Base-by-base conservation (phyloP, 2,888 invertebrate genomes). In the Chloroclysta siterata region DNA sequence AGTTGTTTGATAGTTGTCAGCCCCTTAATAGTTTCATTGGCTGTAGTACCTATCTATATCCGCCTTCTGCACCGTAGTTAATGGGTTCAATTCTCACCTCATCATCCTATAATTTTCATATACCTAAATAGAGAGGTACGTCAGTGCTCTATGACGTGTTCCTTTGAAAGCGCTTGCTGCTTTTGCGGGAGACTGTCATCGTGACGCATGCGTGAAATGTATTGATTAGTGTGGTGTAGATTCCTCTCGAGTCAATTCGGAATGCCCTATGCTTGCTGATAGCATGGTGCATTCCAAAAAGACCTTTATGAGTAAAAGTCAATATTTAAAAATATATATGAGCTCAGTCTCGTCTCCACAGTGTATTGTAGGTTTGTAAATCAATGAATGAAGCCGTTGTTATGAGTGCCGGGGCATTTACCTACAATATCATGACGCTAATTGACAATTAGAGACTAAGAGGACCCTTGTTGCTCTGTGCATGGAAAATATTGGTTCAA, bases 141-240 rank as follows among this genome's bases (percentile, higher is more conserved):
- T 22, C 22, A 22, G 22, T 22, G 22, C 22, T 22, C 22, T 22
- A 22, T 22, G 22, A 22, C 22, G 22, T 22, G 3, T 8, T 33
- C 33, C 33, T 6, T 11, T 39, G 36, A 39, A 33, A 39, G 36
- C 11, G 36, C 11, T 8, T 39, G 36, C 15, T 15, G 15, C 15
- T 60, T 64, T 74, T 65, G 65, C 66, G 69, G 80, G 79, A 80
- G 70, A 72, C 77, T 73, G 66, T 73, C 75, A 77, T 77, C 69
- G 71, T 80, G 84, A 89, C 93, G 93, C 93, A 93, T 92, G 93
- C 93, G 93, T 87, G 81, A 73, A 85, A 80, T 77, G 73, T 92
- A 92, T 93, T 88, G 92, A 92, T 93, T 87, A 77, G 75, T 79
- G 74, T 79, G 78, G 74, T 75, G 82, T 80, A 80, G 85, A 85